Evolutionary conservation across 2,888 invertebrate species (phyloP).

Genomic region (Caenorhabditis sp.): DNA sequence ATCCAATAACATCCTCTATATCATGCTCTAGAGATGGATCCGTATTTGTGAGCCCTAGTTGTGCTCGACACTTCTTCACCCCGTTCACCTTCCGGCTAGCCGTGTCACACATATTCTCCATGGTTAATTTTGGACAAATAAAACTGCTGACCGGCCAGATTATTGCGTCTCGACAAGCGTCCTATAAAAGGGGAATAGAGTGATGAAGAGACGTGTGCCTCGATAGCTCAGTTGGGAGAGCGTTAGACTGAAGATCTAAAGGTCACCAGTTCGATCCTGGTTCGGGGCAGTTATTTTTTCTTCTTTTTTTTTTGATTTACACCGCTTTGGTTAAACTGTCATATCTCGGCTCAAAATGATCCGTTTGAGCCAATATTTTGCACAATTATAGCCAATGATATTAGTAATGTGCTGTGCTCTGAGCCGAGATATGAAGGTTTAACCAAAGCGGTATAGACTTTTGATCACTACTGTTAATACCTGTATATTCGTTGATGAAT

Average conservation of each 20-base stretch:
- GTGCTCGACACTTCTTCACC: slow-evolving; percentile 26
- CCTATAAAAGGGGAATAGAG: slow-evolving; percentile 10
- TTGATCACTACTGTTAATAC: background rate
- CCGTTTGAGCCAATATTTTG: too few relatives aligned
- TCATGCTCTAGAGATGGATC: slow-evolving; percentile 42
- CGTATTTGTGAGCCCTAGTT: slow-evolving; percentile 24
- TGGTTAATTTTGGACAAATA: slow-evolving; percentile 45
- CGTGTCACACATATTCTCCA: slow-evolving; percentile 48
- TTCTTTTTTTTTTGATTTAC: too few relatives aligned
- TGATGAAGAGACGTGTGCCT: too few relatives aligned
- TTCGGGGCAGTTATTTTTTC: slow-evolving; percentile 43
- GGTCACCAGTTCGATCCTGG: slow-evolving; percentile 65
- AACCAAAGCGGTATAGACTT: background rate
- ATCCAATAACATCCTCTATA: slow-evolving; percentile 42
- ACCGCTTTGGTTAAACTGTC: too few relatives aligned
- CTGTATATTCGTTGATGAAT: slow-evolving; percentile 10
- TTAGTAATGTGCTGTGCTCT: too few relatives aligned
- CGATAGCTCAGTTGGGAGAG: slow-evolving; percentile 65
- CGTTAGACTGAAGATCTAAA: slow-evolving; percentile 68
- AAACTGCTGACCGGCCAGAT: slow-evolving; percentile 33
- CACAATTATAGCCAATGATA: too few relatives aligned
- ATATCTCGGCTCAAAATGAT: too few relatives aligned
- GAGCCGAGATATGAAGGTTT: too few relatives aligned
- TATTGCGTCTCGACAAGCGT: slow-evolving; percentile 24
- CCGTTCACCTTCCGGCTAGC: slow-evolving; percentile 34